Conservation (phyloP, 1,140 invertebrate genomes). For the Drosophila willistoni region DNA sequence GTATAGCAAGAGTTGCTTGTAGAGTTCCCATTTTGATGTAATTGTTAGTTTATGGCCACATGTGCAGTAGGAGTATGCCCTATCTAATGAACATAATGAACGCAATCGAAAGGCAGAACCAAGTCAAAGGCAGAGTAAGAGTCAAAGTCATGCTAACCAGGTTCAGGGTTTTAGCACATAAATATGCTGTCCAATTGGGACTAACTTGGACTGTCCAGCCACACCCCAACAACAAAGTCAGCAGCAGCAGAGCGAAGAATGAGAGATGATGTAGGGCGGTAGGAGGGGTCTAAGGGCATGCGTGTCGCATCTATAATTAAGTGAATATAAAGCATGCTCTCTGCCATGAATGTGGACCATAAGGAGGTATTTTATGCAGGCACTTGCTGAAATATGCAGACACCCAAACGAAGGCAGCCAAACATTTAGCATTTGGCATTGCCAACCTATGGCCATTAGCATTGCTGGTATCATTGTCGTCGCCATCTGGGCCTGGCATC, state of each 20-base stretch:
- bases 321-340: conserved; percentile 61
- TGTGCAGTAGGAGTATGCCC: conserved; percentile 14
- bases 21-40: conserved; percentile 33
- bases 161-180: conserved; percentile 28
- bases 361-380: conserved; percentile 50
- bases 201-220: neutral
- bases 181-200: conserved; percentile 43
- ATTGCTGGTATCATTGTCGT: conserved; percentile 9
- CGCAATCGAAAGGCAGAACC: conserved; percentile 23
- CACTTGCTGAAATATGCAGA: conserved; percentile 46
- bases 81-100: conserved; percentile 28
- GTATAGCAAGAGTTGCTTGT: conserved; percentile 25
- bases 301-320: conserved; percentile 80
- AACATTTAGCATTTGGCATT: conserved; percentile 15
- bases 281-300: conserved; percentile 39
- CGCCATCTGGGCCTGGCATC: conserved; percentile 33
- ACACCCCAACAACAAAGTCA: conserved; percentile 6
- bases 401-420: neutral
- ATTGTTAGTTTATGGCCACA: conserved; percentile 67
- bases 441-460: conserved; percentile 7
- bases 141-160: conserved; percentile 11
- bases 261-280: neutral
- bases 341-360: conserved; percentile 20
- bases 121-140: neutral
- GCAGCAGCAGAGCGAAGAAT: neutral